Percentiles rank a stretch among this genome's conserved stretches.
These are phyloP conservation scores for Penaeus japonicus DNA, from an alignment of 1,140 invertebrate species.

Conservation along the genomic window DNA sequence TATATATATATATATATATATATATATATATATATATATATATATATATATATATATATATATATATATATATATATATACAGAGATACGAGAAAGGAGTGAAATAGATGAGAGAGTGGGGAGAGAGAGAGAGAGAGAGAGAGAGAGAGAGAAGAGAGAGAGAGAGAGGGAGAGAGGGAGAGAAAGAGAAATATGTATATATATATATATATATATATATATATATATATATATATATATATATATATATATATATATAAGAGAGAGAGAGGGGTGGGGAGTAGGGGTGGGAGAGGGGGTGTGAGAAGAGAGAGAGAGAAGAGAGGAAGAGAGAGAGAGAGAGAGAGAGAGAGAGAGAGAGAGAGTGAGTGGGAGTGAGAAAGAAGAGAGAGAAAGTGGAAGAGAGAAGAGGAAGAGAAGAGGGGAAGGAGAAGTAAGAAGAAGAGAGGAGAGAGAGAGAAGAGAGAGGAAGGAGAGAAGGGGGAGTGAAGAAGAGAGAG, in stretches of 20 bases:
- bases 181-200: too few relatives aligned
- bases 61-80: background rate
- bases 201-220: background rate
- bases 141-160: too few relatives aligned
- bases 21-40: too few relatives aligned
- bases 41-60: too few relatives aligned
- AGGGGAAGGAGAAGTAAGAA: conserved; percentile 41
- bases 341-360: conserved; percentile 46
- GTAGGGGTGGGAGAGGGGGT: conserved; percentile 43
- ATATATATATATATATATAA: background rate
- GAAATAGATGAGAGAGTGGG: background rate
- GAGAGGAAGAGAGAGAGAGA: conserved; percentile 38
- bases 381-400: conserved; percentile 30
- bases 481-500: background rate
- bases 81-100: background rate
- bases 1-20: too few relatives aligned
- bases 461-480: conserved; percentile 14
- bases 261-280: conserved; percentile 46
- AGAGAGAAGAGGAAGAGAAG: conserved; percentile 40
- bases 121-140: too few relatives aligned
- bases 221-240: background rate
- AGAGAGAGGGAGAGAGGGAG: too few relatives aligned
- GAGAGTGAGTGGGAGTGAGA: conserved; percentile 35
- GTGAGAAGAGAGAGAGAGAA: conserved; percentile 19
- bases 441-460: conserved; percentile 36